phyloP scores from a whole-genome alignment of 2,797 vertebrate species.

The Schizopygopsis malacanthus region DNA sequence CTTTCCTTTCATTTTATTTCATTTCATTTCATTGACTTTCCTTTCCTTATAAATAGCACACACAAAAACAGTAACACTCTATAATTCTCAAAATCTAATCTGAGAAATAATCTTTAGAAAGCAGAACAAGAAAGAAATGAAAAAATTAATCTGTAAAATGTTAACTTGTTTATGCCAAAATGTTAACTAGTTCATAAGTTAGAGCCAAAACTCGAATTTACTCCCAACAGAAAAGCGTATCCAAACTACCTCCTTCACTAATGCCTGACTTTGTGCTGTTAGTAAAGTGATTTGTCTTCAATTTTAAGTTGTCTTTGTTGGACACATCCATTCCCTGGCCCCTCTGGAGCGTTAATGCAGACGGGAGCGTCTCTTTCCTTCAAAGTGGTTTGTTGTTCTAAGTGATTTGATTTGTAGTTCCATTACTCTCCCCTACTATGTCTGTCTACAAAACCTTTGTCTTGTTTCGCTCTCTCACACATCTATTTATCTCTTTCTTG shows the following conservation, averaged over 20 bases:
- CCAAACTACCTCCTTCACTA: neutral
- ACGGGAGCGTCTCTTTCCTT: conserved; percentile 2
- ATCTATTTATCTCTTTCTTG: conserved; percentile 5
- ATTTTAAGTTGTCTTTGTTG: conserved; percentile 26
- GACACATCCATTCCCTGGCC: conserved; percentile 38
- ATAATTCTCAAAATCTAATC: neutral
- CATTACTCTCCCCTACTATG: conserved; percentile 3
- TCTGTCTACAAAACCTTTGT: conserved; percentile 7
- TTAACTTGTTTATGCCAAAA: neutral
- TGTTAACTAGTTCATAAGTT: too few relatives aligned
- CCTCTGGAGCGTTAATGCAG: conserved; percentile 40
- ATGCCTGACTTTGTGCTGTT: conserved; percentile 22
- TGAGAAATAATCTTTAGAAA: neutral
- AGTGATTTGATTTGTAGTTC: conserved; percentile 37
- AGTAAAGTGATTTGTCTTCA: conserved; percentile 43
- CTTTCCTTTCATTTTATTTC: too few relatives aligned
- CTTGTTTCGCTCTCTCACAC: neutral
- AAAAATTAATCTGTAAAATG: neutral
- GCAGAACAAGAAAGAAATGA: neutral
- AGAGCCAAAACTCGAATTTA: neutral
- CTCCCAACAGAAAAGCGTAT: neutral
- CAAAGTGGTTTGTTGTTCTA: conserved; percentile 29
- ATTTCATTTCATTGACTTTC: too few relatives aligned
- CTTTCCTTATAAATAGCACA: neutral
- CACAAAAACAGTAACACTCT: neutral